These are phyloP conservation scores for Calameuta pallipes DNA, from an alignment of 2,888 invertebrate species.

Conservation along the genomic window DNA sequence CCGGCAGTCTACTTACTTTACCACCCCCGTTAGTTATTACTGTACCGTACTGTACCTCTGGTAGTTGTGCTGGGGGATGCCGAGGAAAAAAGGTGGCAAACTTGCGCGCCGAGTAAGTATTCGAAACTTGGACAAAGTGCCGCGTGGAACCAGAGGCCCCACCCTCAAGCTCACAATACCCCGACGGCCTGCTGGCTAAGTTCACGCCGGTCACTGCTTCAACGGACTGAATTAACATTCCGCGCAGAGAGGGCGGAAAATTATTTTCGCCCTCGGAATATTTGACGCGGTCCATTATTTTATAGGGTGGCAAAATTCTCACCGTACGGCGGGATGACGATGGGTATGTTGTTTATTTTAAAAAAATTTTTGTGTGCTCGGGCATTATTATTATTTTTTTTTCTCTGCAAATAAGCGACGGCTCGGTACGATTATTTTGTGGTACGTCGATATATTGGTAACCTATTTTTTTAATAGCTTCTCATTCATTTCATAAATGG, in stretches of 20 bases:
- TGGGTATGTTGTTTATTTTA: not conserved
- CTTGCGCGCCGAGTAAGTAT: not conserved
- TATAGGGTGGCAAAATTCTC: not conserved
- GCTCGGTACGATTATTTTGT: not conserved
- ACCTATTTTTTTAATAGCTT: not conserved
- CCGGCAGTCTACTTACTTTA: not conserved
- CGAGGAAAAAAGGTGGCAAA: not conserved
- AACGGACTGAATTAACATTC: not conserved
- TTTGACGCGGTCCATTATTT: not conserved
- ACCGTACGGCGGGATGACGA: not conserved
- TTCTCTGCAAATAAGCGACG: not conserved
- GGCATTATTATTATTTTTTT: no score
- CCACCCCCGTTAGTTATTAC: not conserved
- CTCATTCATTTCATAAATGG: not conserved
- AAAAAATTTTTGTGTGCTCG: no score
- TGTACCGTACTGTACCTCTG: not conserved
- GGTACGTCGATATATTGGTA: not conserved
- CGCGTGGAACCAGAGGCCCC: not conserved
- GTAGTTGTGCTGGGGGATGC: not conserved
- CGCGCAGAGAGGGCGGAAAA: not conserved
- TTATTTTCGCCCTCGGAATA: not conserved
- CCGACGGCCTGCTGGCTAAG: not conserved
- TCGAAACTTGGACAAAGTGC: not conserved
- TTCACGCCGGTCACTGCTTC: not conserved
- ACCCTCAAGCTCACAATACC: not conserved